Evolutionary conservation across 2,797 vertebrate species (phyloP), one percentile per base, ranked within the genome.

Genomic region (Parauchenoglanis ngamensis): DNA sequence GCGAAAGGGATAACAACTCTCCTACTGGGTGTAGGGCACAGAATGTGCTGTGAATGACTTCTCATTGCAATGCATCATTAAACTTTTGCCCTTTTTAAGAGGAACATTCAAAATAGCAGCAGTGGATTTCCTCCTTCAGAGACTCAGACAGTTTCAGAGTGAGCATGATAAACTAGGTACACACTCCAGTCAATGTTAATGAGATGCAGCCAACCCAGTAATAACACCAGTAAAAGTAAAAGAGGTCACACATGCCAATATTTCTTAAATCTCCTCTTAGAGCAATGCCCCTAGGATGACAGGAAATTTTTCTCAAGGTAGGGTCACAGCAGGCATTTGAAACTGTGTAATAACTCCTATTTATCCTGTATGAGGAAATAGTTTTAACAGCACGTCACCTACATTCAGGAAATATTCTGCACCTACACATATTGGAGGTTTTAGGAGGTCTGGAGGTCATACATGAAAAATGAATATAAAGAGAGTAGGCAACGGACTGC

Each of bases 61-160:
- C 90, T 92, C 94, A 93, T 93, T 92, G 92, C 23, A 84, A 91
- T 79, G 89, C 92, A 92, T 94, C 94, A 93, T 93, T 94, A 93
- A 90, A 91, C 89, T 91, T 84, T 86, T 72, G 91, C 91, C 90
- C 90, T 77, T 84, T 88, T 91, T 91, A 89, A 89, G 90, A 88
- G 85, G 87, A 85, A 90, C 89, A 88, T 91, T 93, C 90, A 93
- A 93, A 93, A 92, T 93, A 87, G 82, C 92, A 68, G 72, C 86
- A 1, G 44, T 8, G 49, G 61, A 84, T 70, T 59, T 78, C 63
- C 63, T 84, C n/a, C 49, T 87, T 63, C 73, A 59, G 72, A 84
- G 86, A 46, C 77, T 80, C 23, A 59, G 67, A 15, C 25, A 46
- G 85, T 31, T 59, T 81, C 44, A 31, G 61, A 28, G 77, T n/a